These are phyloP conservation scores for Temnothorax longispinosus DNA, from an alignment of 1,140 invertebrate genomes.

Conservation along the genomic window DNA sequence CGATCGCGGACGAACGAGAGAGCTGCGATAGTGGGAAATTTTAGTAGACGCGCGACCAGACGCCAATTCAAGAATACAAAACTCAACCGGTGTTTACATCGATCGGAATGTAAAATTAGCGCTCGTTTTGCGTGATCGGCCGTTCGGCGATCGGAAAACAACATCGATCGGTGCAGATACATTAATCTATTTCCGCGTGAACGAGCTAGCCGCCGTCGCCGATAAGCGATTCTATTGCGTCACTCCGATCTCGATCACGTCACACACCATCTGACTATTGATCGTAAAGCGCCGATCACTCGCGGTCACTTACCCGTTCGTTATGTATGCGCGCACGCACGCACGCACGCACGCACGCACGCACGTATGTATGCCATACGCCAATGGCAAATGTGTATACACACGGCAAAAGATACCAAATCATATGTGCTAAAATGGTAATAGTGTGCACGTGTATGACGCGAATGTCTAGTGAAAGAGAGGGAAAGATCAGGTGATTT, in stretches of 20 bases:
- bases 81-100: constrained; percentile 7
- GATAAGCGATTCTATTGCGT: constrained; percentile 57
- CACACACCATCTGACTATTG: constrained; percentile 40
- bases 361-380: neutral
- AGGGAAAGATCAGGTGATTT: constrained; percentile 4
- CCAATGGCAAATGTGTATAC: neutral
- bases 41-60: constrained; percentile 12
- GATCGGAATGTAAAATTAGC: constrained; percentile 13
- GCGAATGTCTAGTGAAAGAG: neutral
- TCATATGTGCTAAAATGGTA: neutral
- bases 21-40: neutral
- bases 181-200: constrained; percentile 38
- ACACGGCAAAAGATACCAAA: neutral
- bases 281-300: constrained; percentile 61
- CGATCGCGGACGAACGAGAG: neutral
- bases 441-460: neutral
- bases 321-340: neutral
- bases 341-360: neutral
- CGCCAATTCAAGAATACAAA: constrained; percentile 5
- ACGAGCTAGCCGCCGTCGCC: neutral
- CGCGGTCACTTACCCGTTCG: constrained; percentile 75
- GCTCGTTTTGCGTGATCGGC: neutral
- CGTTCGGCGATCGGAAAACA: constrained; percentile 7
- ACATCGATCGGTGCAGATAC: neutral
- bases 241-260: constrained; percentile 45